Conservation (phyloP, 2,113 vertebrate genomes). For the Channa maculata region DNA sequence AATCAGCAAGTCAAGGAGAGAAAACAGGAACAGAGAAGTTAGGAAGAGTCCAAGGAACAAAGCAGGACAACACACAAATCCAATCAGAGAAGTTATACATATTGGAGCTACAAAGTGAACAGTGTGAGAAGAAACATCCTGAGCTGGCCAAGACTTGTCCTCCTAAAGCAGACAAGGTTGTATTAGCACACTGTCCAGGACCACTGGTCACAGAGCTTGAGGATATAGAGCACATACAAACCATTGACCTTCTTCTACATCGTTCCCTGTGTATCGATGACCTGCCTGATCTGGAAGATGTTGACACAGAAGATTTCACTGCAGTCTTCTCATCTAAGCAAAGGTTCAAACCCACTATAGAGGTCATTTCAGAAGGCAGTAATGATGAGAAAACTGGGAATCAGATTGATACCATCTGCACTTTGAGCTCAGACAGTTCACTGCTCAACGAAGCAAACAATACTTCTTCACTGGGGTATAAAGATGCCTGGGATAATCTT, state of each 20-base stretch:
- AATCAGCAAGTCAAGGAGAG: constrained; percentile 6
- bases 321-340: constrained; percentile 59
- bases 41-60: too few species aligned
- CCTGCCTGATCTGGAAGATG: constrained; percentile 92
- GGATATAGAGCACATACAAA: constrained; percentile 67
- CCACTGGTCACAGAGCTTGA: constrained; percentile 58
- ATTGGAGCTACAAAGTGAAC: background rate
- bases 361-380: constrained; percentile 79
- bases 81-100: background rate
- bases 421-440: constrained; percentile 6
- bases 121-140: constrained; percentile 9
- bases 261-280: constrained; percentile 77
- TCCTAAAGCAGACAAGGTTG: background rate
- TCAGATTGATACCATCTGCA: background rate
- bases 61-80: too few species aligned
- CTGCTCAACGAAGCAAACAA: constrained; percentile 21
- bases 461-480: constrained; percentile 16
- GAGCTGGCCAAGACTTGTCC: background rate
- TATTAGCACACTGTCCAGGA: constrained; percentile 23
- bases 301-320: constrained; percentile 51
- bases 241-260: constrained; percentile 41
- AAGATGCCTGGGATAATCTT: constrained; percentile 14
- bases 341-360: constrained; percentile 81
- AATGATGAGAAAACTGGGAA: constrained; percentile 39
- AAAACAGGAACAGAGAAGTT: background rate